Base-by-base conservation (phyloP, 1,140 invertebrate genomes). In the Trichogramma pretiosum region DNA sequence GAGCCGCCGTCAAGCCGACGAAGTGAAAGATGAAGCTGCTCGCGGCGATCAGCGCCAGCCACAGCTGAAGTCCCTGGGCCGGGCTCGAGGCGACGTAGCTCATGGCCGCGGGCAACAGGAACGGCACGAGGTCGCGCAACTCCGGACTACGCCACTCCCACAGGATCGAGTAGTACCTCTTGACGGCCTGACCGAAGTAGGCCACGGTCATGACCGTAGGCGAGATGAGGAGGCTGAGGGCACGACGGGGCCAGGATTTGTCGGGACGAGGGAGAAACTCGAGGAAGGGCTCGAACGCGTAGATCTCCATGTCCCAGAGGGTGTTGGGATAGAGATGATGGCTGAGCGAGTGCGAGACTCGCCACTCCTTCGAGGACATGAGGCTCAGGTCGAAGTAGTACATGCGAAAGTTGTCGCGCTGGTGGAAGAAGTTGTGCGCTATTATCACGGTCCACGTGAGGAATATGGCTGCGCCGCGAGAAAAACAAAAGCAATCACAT, bases 291-390 rank as follows among this genome's bases (percentile, higher is more conserved):
- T 89, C 85, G 18, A 84, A 65, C 10, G 66, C 59, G 28, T 81
- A 80, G 1, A 89, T 70, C 67, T 91, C 87, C 34, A 82, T 70
- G 65, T 91, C 89, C 65, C 80, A 75, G 3, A 83, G 63, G 0
- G 87, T 88, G 56, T 91, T 91, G 0, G 87, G 76, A 56, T 83
- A 89, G 11, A 86, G 63, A 62, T 91, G 88, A 64, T 91, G 87
- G 22, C 85, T 89, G 17, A 91, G 57, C 0, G 73, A 79, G 56
- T 91, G 87, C 0, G 78, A 80, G 30, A 91, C 78, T 53, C 87
- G 72, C 78, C 86, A 91, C 47, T 86, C 78, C 46, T 79, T 74
- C n/a, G 78, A 81, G 3, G 80, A 78, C 64, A 84, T 63, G 39
- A 81, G 59, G 22, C 72, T 68, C 11, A 92, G 62, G 58, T 90